Conservation (phyloP, 2,113 vertebrate species). For the Chionis minor region DNA sequence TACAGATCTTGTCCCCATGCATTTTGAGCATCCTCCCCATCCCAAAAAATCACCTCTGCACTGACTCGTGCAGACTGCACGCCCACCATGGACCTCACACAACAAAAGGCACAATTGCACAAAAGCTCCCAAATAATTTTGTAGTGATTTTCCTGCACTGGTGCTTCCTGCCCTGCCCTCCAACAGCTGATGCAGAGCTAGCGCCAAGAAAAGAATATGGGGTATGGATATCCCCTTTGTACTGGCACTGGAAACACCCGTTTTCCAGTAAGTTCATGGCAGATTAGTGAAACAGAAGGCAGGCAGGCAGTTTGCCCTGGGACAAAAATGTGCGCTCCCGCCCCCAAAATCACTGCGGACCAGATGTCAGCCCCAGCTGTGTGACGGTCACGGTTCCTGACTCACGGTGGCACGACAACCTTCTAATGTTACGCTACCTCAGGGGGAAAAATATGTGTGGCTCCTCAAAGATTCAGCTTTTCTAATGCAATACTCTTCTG, state of each 20-base stretch:
- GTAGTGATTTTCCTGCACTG: fast-evolving
- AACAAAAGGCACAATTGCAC: background rate
- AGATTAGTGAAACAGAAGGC: background rate
- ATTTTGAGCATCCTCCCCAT: background rate
- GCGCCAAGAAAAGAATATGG: background rate
- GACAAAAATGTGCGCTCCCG: fast-evolving
- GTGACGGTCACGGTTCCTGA: fast-evolving
- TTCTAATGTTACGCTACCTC: background rate
- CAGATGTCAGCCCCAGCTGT: background rate
- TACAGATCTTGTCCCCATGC: too few species aligned
- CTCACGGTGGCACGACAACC: background rate
- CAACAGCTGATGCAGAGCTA: background rate
- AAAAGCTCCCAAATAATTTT: background rate
- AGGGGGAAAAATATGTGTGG: fast-evolving
- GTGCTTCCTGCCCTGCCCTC: background rate
- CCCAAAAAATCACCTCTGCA: background rate
- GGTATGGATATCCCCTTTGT: background rate
- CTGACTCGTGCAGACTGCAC: background rate
- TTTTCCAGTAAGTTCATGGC: background rate
- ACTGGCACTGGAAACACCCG: background rate
- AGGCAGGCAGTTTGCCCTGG: background rate
- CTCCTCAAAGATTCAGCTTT: background rate
- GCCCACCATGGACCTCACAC: fast-evolving
- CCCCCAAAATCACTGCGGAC: background rate
- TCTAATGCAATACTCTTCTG: background rate